Conservation (phyloP, 2,797 vertebrate genomes). For the Rhodeus uyekii region DNA sequence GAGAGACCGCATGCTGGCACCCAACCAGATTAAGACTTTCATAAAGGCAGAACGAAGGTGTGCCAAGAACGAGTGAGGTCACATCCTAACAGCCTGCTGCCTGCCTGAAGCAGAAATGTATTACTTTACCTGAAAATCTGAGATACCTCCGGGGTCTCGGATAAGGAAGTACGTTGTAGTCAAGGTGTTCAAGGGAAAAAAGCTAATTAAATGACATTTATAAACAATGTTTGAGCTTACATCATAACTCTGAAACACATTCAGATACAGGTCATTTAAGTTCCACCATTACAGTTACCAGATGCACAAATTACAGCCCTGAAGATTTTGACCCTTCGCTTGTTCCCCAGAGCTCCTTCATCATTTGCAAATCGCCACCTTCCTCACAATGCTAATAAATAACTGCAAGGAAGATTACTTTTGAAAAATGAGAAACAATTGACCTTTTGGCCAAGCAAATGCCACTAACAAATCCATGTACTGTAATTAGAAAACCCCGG, state of each 20-base stretch:
- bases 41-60: constrained; percentile 68
- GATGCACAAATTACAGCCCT: constrained; percentile 29
- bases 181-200: not conserved
- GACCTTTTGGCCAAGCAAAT: constrained; percentile 74
- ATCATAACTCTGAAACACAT: constrained; percentile 1
- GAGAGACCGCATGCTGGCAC: constrained; percentile 58
- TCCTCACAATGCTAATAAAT: constrained; percentile 66
- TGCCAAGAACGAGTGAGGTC: constrained; percentile 69
- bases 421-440: constrained; percentile 65
- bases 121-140: constrained; percentile 35
- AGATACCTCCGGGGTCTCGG: constrained; percentile 8
- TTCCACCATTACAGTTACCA: constrained; percentile 4
- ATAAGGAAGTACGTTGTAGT: constrained; percentile 26
- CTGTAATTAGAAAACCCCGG: constrained; percentile 70
- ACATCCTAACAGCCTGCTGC: constrained; percentile 55
- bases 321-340: constrained; percentile 27
- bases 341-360: constrained; percentile 40
- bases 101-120: constrained; percentile 23
- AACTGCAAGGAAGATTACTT: constrained; percentile 55
- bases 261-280: constrained; percentile 9
- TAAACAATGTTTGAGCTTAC: not conserved
- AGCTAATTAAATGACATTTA: not conserved
- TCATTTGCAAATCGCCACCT: constrained; percentile 58
- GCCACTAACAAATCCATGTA: constrained; percentile 65
- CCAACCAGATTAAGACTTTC: constrained; percentile 72